Base-by-base conservation (phyloP, 2,113 vertebrate genomes). In the Psammodynastes pulverulentus region DNA sequence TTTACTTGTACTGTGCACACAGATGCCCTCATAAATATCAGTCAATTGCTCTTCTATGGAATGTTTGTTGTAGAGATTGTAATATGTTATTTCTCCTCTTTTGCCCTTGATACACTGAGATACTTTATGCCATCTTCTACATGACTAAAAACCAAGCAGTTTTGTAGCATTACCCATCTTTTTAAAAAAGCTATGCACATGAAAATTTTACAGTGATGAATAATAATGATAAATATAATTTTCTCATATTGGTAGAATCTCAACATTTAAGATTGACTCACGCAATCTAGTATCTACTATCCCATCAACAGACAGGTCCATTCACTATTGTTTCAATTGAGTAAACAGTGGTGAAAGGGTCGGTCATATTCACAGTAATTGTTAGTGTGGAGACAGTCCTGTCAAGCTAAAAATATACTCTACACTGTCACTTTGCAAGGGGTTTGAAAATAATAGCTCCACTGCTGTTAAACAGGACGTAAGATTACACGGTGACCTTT, bases 341-440 rank as follows among this genome's bases (percentile, higher is more conserved):
- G 97, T 98, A 98, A 98, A 98, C 97, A 98, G 97, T 94, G 96
- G 97, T 95, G 98, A 86, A 90, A 96, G 98, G 98, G 98, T 98
- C 98, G 98, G 97, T 97, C 92, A 49, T 96, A 96, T 97, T 98
- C 97, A 91, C 98, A 97, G 98, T 98, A 98, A 98, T 98, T 98
- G 98, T 98, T 98, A 96, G 97, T 96, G 97, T 88, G 95, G 94
- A 97, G 98, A 97, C 97, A 94, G 96, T 96, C 95, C 97, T 98
- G 98, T 98, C 98, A 98, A 96, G 98, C 98, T 98, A 97, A 98
- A 98, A 98, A 98, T 98, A 98, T 97, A 97, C 97, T 96, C 97
- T 97, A 96, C 97, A 95, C 98, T 98, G 98, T 99, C 99, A 98
- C 98, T 97, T 97, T 1, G 94, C 97, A 97, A 98, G 98, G 98